These are phyloP conservation scores for Hydrolagus affinis DNA, from an alignment of 2,113 vertebrate genomes.

Conservation along the genomic window DNA sequence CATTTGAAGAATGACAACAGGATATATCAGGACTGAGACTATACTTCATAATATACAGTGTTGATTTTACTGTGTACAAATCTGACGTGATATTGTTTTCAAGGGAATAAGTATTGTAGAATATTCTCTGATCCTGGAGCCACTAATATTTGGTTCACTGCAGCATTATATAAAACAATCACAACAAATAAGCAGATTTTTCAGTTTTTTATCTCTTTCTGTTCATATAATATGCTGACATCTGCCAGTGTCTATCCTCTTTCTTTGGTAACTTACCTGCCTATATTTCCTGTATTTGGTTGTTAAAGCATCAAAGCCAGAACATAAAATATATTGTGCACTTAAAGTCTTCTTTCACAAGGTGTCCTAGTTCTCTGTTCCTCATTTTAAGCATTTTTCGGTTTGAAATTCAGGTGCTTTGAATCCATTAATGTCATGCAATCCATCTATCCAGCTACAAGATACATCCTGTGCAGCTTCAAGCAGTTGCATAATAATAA, in stretches of 20 bases:
- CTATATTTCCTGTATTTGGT: neutral
- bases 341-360: neutral
- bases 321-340: neutral
- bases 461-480: too few species aligned
- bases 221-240: neutral
- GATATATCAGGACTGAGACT: neutral
- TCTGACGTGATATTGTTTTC: neutral
- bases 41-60: neutral
- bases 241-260: neutral
- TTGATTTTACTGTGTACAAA: neutral
- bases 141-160: neutral
- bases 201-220: neutral
- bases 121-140: neutral
- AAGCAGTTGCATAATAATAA: too few species aligned
- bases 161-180: neutral
- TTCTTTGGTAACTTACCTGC: neutral
- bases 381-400: neutral
- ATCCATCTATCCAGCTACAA: too few species aligned
- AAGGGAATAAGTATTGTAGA: neutral
- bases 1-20: neutral
- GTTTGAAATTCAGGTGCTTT: too few species aligned
- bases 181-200: neutral
- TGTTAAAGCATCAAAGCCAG: neutral
- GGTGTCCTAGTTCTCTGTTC: neutral
- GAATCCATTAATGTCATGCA: too few species aligned